Conservation (phyloP, 2,113 vertebrate species). For the Mormyrus lacerda region DNA sequence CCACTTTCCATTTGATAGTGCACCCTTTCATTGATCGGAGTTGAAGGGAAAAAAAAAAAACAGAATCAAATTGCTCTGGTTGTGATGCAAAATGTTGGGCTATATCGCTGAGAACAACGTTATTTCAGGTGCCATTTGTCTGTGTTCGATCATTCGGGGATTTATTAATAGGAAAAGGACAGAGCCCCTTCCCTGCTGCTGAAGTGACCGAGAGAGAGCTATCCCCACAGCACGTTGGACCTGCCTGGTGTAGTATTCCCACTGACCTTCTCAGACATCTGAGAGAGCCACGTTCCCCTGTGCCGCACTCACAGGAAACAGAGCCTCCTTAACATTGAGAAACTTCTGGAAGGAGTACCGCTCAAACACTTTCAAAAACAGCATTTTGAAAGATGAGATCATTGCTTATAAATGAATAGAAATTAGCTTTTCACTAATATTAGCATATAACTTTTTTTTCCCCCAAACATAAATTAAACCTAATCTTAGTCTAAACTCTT, state of each 20-base stretch:
- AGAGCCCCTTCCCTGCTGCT: neutral
- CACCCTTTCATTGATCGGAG: neutral
- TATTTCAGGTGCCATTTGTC: conserved; percentile 2
- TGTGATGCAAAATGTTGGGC: neutral
- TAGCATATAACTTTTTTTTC: neutral
- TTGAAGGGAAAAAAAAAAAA: neutral
- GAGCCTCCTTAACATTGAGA: neutral
- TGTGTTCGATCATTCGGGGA: neutral
- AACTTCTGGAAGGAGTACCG: neutral
- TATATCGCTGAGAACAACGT: neutral
- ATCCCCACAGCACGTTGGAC: neutral
- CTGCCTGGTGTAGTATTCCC: neutral
- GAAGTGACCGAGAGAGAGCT: neutral
- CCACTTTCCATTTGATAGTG: neutral
- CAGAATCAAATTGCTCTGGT: neutral
- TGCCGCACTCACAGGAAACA: neutral
- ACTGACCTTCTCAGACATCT: neutral
- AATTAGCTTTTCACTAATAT: neutral
- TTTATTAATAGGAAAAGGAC: conserved; percentile 9
- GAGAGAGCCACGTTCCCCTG: neutral
- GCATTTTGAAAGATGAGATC: neutral
- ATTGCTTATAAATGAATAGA: neutral
- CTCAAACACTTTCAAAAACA: neutral
- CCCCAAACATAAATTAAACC: neutral
- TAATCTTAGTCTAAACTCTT: neutral